Conservation (phyloP, 2,888 invertebrate species). For the Metellina segmentata region DNA sequence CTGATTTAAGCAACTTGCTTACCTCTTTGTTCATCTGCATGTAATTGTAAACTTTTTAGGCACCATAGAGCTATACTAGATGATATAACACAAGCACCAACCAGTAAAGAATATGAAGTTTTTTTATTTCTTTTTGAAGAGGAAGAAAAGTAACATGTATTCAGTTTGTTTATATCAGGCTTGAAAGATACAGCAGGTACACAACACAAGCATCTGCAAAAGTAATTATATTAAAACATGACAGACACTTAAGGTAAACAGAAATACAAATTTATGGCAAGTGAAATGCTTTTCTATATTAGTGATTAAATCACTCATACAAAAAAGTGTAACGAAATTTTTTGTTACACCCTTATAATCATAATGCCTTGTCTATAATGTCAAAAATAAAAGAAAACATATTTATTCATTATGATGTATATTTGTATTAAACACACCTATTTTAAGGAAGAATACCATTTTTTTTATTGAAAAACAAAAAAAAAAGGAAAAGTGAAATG, state of each 20-base stretch:
- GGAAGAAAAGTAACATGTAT: neutral
- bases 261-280: neutral
- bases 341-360: neutral
- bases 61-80: constrained; percentile 44
- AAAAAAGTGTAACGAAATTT: neutral
- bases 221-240: neutral
- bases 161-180: neutral
- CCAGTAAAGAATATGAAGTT: neutral
- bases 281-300: neutral
- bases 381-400: neutral
- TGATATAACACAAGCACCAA: constrained; percentile 34
- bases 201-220: constrained; percentile 20
- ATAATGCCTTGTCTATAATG: neutral
- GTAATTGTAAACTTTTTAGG: constrained; percentile 29
- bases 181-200: neutral
- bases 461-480: neutral
- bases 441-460: too few relatives aligned
- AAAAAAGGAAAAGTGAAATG: too few relatives aligned
- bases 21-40: constrained; percentile 50
- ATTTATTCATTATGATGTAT: too few relatives aligned
- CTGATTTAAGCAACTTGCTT: neutral
- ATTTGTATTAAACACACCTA: too few relatives aligned
- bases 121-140: constrained; percentile 7
- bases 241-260: neutral
- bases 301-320: neutral